A percentile compares a stretch with the other conserved stretches of the same genome.
phyloP scores from a whole-genome alignment of 1,140 invertebrate genomes.

The Pseudomyrmex concolor region DNA sequence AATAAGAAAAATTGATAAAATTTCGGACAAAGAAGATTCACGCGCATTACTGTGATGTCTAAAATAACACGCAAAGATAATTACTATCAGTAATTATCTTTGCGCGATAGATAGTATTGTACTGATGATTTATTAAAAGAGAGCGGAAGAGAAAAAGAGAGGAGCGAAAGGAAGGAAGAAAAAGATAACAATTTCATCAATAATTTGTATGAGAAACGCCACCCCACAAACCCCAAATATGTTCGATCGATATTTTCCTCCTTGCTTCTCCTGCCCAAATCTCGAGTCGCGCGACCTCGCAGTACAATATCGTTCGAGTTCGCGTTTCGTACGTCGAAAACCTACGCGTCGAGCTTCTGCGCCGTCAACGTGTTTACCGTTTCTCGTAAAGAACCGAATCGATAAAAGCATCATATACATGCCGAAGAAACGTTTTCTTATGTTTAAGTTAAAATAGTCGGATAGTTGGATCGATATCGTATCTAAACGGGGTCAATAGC shows the following conservation, averaged over 20 bases:
- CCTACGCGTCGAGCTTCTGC: not conserved
- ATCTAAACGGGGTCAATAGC: conserved; percentile 37
- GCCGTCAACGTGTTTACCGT: not conserved
- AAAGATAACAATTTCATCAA: not conserved
- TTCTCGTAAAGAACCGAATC: conserved; percentile 21
- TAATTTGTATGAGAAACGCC: not conserved
- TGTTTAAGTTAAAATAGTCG: conserved; percentile 12
- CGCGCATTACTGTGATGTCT: too few relatives aligned
- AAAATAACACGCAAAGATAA: too few relatives aligned
- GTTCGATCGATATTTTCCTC: conserved; percentile 9
- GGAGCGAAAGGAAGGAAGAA: not conserved
- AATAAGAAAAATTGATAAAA: too few relatives aligned
- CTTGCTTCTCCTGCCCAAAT: not conserved
- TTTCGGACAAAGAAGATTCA: too few relatives aligned
- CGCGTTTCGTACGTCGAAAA: conserved; percentile 15
- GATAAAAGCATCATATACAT: conserved; percentile 22
- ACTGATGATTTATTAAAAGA: too few relatives aligned
- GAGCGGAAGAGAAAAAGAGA: not conserved
- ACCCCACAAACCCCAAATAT: not conserved
- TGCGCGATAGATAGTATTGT: too few relatives aligned
- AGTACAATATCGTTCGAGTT: conserved; percentile 12
- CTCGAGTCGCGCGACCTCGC: not conserved
- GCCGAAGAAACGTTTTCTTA: conserved; percentile 6
- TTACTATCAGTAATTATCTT: too few relatives aligned
- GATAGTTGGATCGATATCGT: conserved; percentile 29